Evolutionary conservation across 2,797 vertebrate genomes (phyloP).

Genomic region (Phrynocephalus vlangalii): DNA sequence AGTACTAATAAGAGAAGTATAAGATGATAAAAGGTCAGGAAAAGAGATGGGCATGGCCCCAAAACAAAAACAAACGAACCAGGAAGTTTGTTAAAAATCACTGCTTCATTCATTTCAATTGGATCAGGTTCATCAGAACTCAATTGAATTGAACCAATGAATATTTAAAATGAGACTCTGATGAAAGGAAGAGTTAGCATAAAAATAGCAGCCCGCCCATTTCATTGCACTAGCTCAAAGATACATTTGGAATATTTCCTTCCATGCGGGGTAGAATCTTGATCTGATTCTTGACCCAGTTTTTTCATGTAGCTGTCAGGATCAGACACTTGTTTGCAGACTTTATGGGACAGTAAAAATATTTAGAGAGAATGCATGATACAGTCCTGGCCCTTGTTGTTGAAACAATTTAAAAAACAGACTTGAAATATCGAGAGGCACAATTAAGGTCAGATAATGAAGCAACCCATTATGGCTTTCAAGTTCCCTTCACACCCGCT

Average conservation of each 20-base stretch:
- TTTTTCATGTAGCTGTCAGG: neutral
- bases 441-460: constrained; percentile 38
- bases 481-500: constrained; percentile 30
- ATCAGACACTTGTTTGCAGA: neutral
- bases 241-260: neutral
- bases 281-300: neutral
- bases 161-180: no score
- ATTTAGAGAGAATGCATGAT: neutral
- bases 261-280: neutral
- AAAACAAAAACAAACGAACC: no score
- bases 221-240: neutral
- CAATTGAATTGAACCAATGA: no score
- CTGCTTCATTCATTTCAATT: no score
- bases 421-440: neutral
- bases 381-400: neutral
- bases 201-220: neutral
- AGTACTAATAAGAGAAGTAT: neutral
- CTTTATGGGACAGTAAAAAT: neutral
- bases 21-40: neutral
- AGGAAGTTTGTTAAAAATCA: no score
- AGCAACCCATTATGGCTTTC: constrained; percentile 18
- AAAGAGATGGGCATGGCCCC: no score
- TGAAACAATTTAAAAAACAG: neutral
- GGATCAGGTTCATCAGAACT: no score
- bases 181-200: neutral